These are phyloP conservation scores for Phaetusa simplex DNA, from an alignment of 2,113 vertebrate genomes.

Conservation along the genomic window DNA sequence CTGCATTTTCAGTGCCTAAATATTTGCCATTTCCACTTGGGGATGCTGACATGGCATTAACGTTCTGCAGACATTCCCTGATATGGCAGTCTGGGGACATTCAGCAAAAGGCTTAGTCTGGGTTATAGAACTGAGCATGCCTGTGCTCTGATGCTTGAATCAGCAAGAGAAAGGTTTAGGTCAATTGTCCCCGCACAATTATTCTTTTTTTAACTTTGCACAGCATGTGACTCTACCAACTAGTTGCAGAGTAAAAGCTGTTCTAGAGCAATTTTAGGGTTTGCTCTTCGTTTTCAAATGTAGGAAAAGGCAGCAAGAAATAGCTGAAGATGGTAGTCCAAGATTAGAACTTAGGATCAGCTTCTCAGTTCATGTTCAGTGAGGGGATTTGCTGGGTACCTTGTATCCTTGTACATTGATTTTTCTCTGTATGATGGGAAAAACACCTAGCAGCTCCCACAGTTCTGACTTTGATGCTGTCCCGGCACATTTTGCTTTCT, in stretches of 20 bases:
- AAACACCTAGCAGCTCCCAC: background rate
- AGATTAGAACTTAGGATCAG: background rate
- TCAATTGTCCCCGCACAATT: background rate
- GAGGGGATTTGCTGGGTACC: background rate
- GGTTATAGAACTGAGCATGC: background rate
- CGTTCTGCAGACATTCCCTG: background rate
- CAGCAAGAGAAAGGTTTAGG: conserved; percentile 29
- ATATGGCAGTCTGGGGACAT: conserved; percentile 14
- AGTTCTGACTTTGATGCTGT: background rate
- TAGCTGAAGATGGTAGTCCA: background rate
- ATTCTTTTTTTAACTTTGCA: background rate
- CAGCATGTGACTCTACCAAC: background rate
- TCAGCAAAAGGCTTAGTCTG: conserved; percentile 4
- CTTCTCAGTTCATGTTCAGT: background rate
- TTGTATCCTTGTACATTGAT: background rate
- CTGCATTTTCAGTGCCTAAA: background rate
- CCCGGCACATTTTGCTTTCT: background rate
- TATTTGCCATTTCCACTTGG: background rate
- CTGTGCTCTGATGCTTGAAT: background rate
- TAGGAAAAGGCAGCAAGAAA: background rate
- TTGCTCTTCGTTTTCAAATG: background rate
- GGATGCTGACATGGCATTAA: background rate
- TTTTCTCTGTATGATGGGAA: background rate
- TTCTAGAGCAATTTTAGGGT: background rate
- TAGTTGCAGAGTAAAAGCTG: background rate